Base-by-base conservation (phyloP, 2,888 invertebrate species). In the Lasioglossum vierecki region DNA sequence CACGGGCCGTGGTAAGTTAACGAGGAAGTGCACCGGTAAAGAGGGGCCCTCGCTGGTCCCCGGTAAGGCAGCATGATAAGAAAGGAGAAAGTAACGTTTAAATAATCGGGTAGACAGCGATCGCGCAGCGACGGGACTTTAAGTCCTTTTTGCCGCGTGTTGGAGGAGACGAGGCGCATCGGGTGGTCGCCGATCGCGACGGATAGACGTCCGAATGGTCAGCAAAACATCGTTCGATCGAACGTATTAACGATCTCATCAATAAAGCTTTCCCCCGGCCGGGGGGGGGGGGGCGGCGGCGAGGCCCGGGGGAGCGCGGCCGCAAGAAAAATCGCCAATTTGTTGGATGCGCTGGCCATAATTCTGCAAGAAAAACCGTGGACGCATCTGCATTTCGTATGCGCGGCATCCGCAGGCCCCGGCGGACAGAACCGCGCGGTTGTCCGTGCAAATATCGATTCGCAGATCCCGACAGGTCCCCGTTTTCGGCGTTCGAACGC, bases 181-280 rank as follows among this genome's bases (percentile, higher is more conserved):
- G 94, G 94, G 94, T 94, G 94, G 94, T 94, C 94, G 92, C 90
- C 91, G 94, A 94, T 94, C 94, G 94, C 93, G 94, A 93, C 92
- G 92, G 94, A 94, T 94, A 94, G 94, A 93, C 93, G 94, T 91
- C 92, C 92, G 93, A 91, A 90, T 88, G 88, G 83, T 74, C 86
- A 76, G 87, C 92, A 92, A 92, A 92, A 92, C 91, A 91, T 92
- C 87, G 82, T 68, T 77, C 89, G 92, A 92, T 93, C 93, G 89
- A 92, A 91, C 93, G 94, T 94, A 94, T 94, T 94, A 94, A 94
- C 94, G 94, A 94, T 94, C 94, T 93, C 94, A 94, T 94, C 94
- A 93, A 94, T 94, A 94, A 94, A 92, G 91, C 91, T 88, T 90
- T 83, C 77, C 88, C 71, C 83, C 22, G 82, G 63, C 75, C 80